Base-by-base conservation (phyloP, 2,888 invertebrate species). In the Psylliodes chrysocephalus region DNA sequence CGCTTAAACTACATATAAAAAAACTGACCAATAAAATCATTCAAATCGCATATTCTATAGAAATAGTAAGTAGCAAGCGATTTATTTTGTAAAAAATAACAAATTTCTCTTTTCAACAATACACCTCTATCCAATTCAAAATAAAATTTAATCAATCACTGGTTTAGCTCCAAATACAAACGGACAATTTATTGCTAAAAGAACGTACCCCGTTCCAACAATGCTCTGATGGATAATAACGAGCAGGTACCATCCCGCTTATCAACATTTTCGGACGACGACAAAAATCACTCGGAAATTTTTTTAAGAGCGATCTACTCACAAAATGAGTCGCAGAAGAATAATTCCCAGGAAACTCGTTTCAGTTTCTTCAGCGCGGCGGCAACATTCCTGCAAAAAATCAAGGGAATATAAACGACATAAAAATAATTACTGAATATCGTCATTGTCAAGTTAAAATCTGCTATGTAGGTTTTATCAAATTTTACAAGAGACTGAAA, bases 211-310 rank as follows among this genome's bases (percentile, higher is more conserved):
- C 44, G 35, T 56, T 61, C 61, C 55, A 61, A 57, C 49, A 49
- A 22, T 28, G 49, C 54, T 47, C 49, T 59, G 47, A n/a, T 54
- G 18, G n/a, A 49, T 42, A 54, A 60, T n/a, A n/a, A 57, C 60
- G 72, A 76, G 74, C 71, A 76, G 77, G 71, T 72, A 77, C 75
- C 77, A 78, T 74, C 75, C 77, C 73, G 74, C 75, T 76, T 73
- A 71, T 71, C 18, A 73, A 74, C n/a, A 68, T 70, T 70, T 71
- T 70, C 72, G 67, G 69, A 67, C 66, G n/a, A n/a, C n/a, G n/a
- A n/a, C n/a, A 69, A 72, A 73, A 73, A 71, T 74, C 71, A 63
- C 73, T 64, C 73, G 46, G 42, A 54, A 53, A 55, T 53, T 42
- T n/a, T n/a, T n/a, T n/a, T n/a, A n/a, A 56, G 67, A 71, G 73